Evolutionary conservation across 2,113 vertebrate species (phyloP), one percentile per base, ranked within the genome.

Genomic region (Epinephelus lanceolatus): DNA sequence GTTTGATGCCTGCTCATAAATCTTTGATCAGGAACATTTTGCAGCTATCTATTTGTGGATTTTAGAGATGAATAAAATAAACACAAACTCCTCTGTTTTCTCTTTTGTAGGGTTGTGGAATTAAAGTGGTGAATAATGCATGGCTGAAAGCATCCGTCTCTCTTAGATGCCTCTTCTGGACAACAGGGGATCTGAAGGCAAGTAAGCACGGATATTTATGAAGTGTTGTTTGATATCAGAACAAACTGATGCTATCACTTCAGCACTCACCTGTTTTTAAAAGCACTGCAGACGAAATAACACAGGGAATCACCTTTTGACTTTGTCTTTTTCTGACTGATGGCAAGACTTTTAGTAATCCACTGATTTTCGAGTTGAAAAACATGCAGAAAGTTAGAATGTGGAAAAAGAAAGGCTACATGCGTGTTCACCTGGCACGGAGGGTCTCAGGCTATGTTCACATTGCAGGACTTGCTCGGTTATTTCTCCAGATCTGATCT

Each of bases 51-150:
- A 92, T 94, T 93, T 94, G 85, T 89, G 85, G 88, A 79, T 86
- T 88, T 86, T 60, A 83, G 53, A 87, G 72, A 90, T 82, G 59
- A 83, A 89, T 91, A 87, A 89, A 93, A 90, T 81, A 90, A 91
- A 88, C 71, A 76, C 70, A 85, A 82, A 90, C 76, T 81, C 67
- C 17, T 78, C 49, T 79, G 80, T 87, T 89, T 90, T 90, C 74
- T 80, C 52, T 83, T 81, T 90, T 88, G 67, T 85, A 84, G 74
- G 78, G 78, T 80, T 74, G 86, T 81, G 80, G 84, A 91, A 91
- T 94, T 85, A 86, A 75, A 63, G 76, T 53, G 45, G 12, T 94
- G 68, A 94, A 94, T 94, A 93, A 93, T 91, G 27, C 71, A 95
- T 91, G 87, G 76, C 82, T 88, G 84, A 93, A 88, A 93, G 93